Base-by-base conservation (phyloP, 2,113 vertebrate genomes). In the Carettochelys insculpta region DNA sequence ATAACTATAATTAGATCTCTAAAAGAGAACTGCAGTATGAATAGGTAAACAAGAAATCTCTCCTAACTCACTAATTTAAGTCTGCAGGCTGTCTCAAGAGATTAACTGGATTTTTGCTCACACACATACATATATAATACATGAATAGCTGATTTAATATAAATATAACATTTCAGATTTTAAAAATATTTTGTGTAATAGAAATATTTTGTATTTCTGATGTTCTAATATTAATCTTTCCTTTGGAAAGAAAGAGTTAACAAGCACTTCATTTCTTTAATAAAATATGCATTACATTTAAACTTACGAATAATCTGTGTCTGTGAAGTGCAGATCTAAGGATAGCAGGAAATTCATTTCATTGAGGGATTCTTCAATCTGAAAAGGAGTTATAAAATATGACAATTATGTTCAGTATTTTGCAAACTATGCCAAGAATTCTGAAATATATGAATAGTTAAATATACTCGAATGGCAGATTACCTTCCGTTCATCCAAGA, bases 241-340 rank as follows among this genome's bases (percentile, higher is more conserved):
- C 87, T 27, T 89, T 85, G 2, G 9, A 82, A 54, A 51, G 78
- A 51, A 52, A 14, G 13, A 87, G 22, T 71, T 86, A 50, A 78
- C 3, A 84, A 24, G 50, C 58, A 45, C 25, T 81, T 43, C 83
- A 13, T 76, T 83, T 34, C 29, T 87, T 87, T 80, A 93, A 90
- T 78, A 90, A 89, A 86, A 90, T 45, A 4, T 22, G 68, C 53
- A 24, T 76, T 65, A 14, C 34, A 80, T 94, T 91, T 94, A 94
- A 98, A 99, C 99, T 97, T 98, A 99, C 99, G 98, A 98, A 97
- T 99, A 99, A 97, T 99, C 99, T 52, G 99, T 99, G 97, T 99
- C 99, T 87, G 99, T 99, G 97, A 99, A 99, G 97, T 98, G 98
- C 41, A 99, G 98, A 96, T 99, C 99, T 98, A 99, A 97, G 29